Evolutionary conservation across 2,797 vertebrate genomes (phyloP).

Genomic region (Toxotes lorentzi): DNA sequence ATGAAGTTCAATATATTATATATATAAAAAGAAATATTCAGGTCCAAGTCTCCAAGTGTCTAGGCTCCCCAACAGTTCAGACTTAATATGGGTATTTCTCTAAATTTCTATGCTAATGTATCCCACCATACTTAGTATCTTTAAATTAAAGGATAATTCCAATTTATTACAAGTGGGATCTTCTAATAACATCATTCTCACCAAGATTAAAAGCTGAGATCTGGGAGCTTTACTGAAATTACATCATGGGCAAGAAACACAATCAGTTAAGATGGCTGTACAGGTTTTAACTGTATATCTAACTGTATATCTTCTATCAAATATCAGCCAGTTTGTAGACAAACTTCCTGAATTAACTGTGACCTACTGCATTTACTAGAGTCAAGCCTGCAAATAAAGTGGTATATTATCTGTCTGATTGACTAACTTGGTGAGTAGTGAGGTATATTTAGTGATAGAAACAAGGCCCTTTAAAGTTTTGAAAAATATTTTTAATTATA

Average conservation of each 20-base stretch:
- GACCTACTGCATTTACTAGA: no score
- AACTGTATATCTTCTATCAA: no score
- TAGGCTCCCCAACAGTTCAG: background rate
- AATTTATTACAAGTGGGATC: background rate
- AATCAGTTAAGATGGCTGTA: background rate
- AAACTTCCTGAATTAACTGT: background rate
- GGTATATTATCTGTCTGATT: background rate
- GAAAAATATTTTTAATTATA: background rate
- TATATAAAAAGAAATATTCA: background rate
- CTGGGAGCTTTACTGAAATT: background rate
- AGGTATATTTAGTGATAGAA: background rate
- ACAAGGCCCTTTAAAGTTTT: background rate
- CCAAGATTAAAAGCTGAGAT: background rate
- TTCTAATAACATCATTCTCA: background rate
- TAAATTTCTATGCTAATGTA: slow-evolving; percentile 9
- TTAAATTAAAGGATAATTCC: slow-evolving; percentile 10
- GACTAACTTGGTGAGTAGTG: background rate
- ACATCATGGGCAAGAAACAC: background rate
- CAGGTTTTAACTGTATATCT: background rate
- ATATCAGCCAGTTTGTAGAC: background rate
- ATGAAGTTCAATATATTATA: background rate
- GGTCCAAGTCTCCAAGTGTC: slow-evolving; percentile 15
- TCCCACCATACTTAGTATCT: background rate
- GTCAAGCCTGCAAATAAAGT: background rate
- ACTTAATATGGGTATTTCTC: slow-evolving; percentile 4